Evolutionary conservation across 2,113 vertebrate genomes (phyloP), one percentile per base, ranked within the genome.

Genomic region (Xenopus laevis): DNA sequence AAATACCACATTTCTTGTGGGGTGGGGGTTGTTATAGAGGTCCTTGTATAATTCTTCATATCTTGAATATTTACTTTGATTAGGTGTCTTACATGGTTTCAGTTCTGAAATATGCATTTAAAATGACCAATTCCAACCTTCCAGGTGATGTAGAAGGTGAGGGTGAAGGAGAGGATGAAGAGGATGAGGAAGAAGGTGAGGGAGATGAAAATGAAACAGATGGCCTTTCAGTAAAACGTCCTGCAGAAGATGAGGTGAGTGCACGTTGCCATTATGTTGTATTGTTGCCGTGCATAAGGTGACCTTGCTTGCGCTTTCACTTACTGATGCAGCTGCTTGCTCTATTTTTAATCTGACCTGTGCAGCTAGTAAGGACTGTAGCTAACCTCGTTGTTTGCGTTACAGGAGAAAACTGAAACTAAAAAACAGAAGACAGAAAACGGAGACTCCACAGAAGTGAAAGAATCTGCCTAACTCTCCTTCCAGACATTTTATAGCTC

Each of bases 371-470:
- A 50, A 27, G 47, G 12, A 58, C 55, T 18, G 17, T 18, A 58
- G 18, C 17, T 58, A 58, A 70, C 21, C 13, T 15, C 16, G 10
- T 17, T 65, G 18, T 44, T 68, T 68, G 10, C 18, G 21, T 62
- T 78, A 23, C 62, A 93, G 92, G 87, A 91, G 67, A 87, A 87
- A 18, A 86, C 71, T 21, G 92, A 93, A 74, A 89, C 87, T 80
- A 93, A 93, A 87, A 93, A 92, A 87, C 92, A 93, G 86, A 93
- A 86, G 18, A 91, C 90, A 82, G 89, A 93, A 79, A 91, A 91
- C 57, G 89, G 89, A 60, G 89, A 89, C 52, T 88, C 89, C 53
- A 92, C 89, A 89, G 87, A 93, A 81, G 87, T 88, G 55, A 84
- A 91, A 81, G 91, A 88, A 74, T 79, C 89, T 81, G 92, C 91